Percentiles rank a stretch among this genome's conserved stretches.
Conservation (phyloP, 2,888 invertebrate genomes). For the Catocala fraxini region DNA sequence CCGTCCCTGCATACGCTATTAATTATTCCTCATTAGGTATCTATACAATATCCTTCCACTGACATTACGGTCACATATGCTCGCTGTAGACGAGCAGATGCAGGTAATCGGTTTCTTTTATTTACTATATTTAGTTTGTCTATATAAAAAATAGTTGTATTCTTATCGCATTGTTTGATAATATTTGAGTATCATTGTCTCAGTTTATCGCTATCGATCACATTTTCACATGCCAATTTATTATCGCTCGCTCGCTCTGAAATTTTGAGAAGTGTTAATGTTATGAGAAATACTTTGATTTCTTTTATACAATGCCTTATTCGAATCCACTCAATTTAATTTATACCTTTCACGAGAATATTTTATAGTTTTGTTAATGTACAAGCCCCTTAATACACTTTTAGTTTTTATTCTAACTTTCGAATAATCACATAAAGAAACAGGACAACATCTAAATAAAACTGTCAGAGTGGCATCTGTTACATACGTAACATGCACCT, state of each 20-base stretch:
- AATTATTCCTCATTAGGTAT: constrained; percentile 10
- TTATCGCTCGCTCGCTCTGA: constrained; percentile 1
- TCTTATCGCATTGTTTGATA: background rate
- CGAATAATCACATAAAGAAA: constrained; percentile 17
- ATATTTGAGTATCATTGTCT: constrained; percentile 3
- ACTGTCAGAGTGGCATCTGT: constrained; percentile 14
- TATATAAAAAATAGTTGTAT: background rate
- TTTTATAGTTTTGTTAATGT: constrained; percentile 3
- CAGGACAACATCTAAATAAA: constrained; percentile 17
- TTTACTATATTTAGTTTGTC: background rate
- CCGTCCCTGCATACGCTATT: constrained; percentile 5
- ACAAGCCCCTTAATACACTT: constrained; percentile 3
- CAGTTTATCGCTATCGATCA: constrained; percentile 28
- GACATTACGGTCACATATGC: constrained; percentile 2
- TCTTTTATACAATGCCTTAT: no score
- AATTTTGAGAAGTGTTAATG: background rate
- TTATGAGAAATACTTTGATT: background rate
- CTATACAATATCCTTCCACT: constrained; percentile 11
- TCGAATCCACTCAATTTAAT: no score
- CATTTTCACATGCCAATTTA: constrained; percentile 25
- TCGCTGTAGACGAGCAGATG: constrained; percentile 3
- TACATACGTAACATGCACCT: constrained; percentile 32
- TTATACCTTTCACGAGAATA: no score
- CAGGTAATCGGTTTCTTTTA: background rate
- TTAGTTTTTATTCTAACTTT: constrained; percentile 12